A percentile compares a stretch with the other conserved stretches of the same genome.
Evolutionary conservation across 2,888 invertebrate species (phyloP).

Genomic region (Trachelus stipa): DNA sequence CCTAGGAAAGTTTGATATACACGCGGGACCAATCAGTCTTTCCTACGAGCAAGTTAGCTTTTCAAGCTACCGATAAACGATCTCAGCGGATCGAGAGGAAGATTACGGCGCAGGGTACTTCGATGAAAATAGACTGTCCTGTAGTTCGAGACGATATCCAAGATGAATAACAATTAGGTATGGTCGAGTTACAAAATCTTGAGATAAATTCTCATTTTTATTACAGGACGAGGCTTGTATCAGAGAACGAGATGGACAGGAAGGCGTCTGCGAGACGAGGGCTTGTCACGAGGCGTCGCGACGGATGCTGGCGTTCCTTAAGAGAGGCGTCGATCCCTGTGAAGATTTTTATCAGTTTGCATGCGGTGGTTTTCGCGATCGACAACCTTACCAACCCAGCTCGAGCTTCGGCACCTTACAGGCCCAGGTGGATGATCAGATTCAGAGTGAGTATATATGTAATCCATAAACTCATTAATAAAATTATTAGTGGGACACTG

Average conservation of each 20-base stretch:
- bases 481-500: background rate
- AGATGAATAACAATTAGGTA: background rate
- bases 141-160: background rate
- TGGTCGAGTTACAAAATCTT: background rate
- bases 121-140: background rate
- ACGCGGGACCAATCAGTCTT: background rate
- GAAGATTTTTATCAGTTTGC: slow-evolving; percentile 67
- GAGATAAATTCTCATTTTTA: background rate
- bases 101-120: background rate
- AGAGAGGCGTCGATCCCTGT: slow-evolving; percentile 64
- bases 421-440: slow-evolving; percentile 60
- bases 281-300: slow-evolving; percentile 62
- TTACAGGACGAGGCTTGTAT: slow-evolving; percentile 64
- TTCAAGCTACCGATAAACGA: background rate
- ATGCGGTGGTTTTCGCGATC: slow-evolving; percentile 63
- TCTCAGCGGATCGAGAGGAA: background rate
- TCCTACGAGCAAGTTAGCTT: background rate
- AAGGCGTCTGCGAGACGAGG: slow-evolving; percentile 58
- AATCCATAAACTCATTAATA: background rate
- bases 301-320: slow-evolving; percentile 61
- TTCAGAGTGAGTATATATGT: slow-evolving; percentile 62
- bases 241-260: slow-evolving; percentile 57
- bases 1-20: background rate
- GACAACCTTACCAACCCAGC: slow-evolving; percentile 52
- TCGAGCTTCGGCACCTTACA: slow-evolving; percentile 64